phyloP scores from a whole-genome alignment of 2,113 vertebrate genomes.

The Tricholaema leucomelas region DNA sequence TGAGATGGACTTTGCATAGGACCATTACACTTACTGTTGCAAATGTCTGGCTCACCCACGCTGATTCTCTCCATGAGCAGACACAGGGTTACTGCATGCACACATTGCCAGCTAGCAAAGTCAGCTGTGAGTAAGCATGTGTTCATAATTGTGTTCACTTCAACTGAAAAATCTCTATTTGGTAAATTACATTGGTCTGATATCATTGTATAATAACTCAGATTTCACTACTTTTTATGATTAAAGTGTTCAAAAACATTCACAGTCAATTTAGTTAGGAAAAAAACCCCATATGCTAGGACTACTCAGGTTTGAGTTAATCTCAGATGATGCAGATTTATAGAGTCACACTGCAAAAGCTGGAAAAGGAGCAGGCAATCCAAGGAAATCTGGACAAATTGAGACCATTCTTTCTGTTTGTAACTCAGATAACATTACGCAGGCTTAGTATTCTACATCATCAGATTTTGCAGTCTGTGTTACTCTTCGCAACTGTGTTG shows the following conservation, averaged over 20 bases:
- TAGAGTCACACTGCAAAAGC: neutral
- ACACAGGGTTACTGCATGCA: neutral
- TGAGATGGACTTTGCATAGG: neutral
- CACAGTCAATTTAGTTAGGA: neutral
- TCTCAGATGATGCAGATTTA: neutral
- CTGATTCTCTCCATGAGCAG: neutral
- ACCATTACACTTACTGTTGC: neutral
- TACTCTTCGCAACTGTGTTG: slow-evolving; percentile 49
- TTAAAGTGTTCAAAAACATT: neutral
- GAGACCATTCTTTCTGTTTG: neutral
- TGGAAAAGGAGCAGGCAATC: neutral
- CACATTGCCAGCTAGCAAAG: neutral
- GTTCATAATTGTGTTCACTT: neutral
- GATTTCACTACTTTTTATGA: neutral
- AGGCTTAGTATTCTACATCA: slow-evolving; percentile 31
- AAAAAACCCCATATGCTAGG: neutral
- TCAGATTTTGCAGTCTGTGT: slow-evolving; percentile 35
- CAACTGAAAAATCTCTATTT: neutral
- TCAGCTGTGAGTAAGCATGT: neutral
- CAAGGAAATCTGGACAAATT: neutral
- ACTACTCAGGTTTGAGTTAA: neutral
- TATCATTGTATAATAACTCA: neutral
- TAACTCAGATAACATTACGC: neutral
- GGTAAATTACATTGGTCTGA: neutral
- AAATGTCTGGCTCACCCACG: neutral